Conservation (phyloP, 1,140 invertebrate species). For the Acyrthosiphon pisum region DNA sequence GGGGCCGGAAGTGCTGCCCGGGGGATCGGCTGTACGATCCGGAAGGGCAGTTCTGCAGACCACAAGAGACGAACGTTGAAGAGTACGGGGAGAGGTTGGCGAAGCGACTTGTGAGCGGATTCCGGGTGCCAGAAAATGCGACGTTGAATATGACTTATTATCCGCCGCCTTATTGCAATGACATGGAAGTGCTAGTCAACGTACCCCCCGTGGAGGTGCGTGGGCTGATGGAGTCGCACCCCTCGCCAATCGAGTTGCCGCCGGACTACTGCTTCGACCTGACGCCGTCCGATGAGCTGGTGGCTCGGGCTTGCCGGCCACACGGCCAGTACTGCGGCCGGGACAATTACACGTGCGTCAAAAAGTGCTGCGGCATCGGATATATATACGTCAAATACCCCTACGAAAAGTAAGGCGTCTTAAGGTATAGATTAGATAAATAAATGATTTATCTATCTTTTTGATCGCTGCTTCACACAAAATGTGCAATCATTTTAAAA, state of each 20-base stretch:
- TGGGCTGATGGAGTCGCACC: no score
- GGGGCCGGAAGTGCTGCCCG: conserved; percentile 33
- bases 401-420: no score
- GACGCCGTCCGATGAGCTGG: neutral
- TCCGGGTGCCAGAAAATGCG: no score
- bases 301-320: conserved; percentile 33
- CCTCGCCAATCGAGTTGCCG: neutral
- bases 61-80: neutral
- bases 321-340: neutral
- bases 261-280: conserved; percentile 8
- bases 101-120: neutral
- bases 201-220: no score
- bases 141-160: no score
- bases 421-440: no score
- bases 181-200: no score
- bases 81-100: neutral
- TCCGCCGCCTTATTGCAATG: no score
- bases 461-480: no score
- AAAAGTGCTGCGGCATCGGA: conserved; percentile 13
- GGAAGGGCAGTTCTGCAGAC: neutral
- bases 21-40: neutral
- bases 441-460: no score
- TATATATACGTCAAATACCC: neutral
- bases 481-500: no score
- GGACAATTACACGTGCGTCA: conserved; percentile 45